Evolutionary conservation across 2,113 vertebrate species (phyloP), one percentile per base, ranked within the genome.

Genomic region (Protobothrops flavoviridis): DNA sequence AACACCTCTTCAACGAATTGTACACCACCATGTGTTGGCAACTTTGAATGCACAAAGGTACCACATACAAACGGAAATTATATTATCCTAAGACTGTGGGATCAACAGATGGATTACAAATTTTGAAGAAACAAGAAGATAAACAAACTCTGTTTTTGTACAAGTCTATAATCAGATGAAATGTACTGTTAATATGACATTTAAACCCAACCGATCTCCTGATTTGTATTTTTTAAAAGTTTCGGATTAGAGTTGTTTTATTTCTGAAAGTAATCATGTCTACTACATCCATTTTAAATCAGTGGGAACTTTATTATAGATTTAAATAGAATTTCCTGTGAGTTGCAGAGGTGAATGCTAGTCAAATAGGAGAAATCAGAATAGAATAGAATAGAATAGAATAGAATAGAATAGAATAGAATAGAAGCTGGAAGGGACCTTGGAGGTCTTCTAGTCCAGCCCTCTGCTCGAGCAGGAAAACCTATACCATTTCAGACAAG

Each of bases 1-100:
- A 92, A 81, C 87, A 93, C 59, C 21, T 81, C 87, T 94, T 91
- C 26, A 39, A 50, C 57, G 43, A 81, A 81, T 13, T 20, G 53
- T 39, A 89, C 53, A 10, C 50, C 12, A 53, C 15, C 69, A 57
- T 85, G 43, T 85, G 13, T 52, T 87, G 39, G 52, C 33, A 57
- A 86, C 15, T 93, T 61, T 90, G n/a, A 23, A 53, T 81, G 48
- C n/a, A 55, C 21, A 53, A 1, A 24, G 33, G 57, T 12, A 55
- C 43, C 5, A 86, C n/a, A 48, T 69, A 86, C 89, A 61, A 57
- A 93, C 0, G 12, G 50, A 85, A 23, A 39, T 26, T 90, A 15
- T 29, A 9, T 13, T 43, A 61, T 85, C 45, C 50, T 50, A 90
- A 1, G 0, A 87, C 17, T 88, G 90, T 69, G 45, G 21, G 52